Base-by-base conservation (phyloP, 2,888 invertebrate genomes). In the Microplitis deprimator region DNA sequence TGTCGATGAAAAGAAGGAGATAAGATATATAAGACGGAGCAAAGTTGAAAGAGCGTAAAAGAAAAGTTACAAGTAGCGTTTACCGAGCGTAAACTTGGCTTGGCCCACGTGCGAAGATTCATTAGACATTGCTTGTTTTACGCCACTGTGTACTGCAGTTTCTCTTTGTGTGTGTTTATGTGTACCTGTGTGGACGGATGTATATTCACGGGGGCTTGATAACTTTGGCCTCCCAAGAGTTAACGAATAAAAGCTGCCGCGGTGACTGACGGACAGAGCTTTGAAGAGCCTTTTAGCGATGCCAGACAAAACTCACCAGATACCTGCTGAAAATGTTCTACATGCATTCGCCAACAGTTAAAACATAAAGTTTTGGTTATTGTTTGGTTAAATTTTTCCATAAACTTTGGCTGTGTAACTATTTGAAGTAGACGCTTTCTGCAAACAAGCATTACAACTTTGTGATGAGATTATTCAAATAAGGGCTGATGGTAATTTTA, bases 81-180 rank as follows among this genome's bases (percentile, higher is more conserved):
- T 81, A 80, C 79, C 13, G 64, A 80, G 78, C 77, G 77, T 81
- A 79, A 81, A 80, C 79, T 79, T 81, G 73, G 39, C 38, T 60
- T 20, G 41, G 61, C 64, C 16, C 73, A 70, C 60, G 65, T 41
- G 50, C 50, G 76, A 81, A 79, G 78, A 81, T 81, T 81, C 80
- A 79, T 81, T 80, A 81, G 80, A 77, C 75, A 76, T 13, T n/a
- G 75, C 77, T 79, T 81, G 81, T 81, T 79, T 76, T 40, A 71
- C 70, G 70, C 77, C 75, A 60, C 38, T 50, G 13, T 50, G 5
- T 6, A 10, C 41, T 41, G 8, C 50, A 10, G 10, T 50, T 13
- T 50, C 50, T 50, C 10, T 50, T 13, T 50, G 10, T 50, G 10
- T 50, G 4, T 1, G 8, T 50, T 50, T 50, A 8, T 8, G 50